Evolutionary conservation across 2,888 invertebrate genomes (phyloP), one percentile per base, ranked within the genome.

Genomic region (Leptopilina syphax): DNA sequence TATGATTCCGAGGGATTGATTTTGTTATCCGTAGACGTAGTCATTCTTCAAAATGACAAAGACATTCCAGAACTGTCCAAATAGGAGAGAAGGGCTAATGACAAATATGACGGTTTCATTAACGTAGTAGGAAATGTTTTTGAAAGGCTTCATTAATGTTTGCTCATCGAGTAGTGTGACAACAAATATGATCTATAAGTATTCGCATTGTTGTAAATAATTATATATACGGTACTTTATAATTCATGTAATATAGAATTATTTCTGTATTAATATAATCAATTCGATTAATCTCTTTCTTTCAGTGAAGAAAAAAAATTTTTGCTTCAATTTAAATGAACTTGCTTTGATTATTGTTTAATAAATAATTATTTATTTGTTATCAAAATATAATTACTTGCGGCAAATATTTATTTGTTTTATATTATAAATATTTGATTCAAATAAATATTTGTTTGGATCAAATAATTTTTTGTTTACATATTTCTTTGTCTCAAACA

Each of bases 51-150:
- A 57, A 47, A 73, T 73, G 57, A 73, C 34, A 57, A 54, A 73
- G 27, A 54, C n/a, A 73, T 57, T 73, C 41, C 73, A 73, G 34
- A 73, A 73, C 41, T 57, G 73, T 73, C 73, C 57, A 73, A 73
- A 73, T 54, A 73, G 13, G 47, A 9, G 41, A 34, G 73, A 57
- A 27, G 54, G 70, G 54, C 54, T 70, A 50, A 70, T 70, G 70
- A 73, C 57, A 57, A 54, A 34, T 34, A n/a, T 57, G 73, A 57
- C 57, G n/a, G 34, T 73, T 73, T 57, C n/a, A 73, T 73, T 73
- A 57, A 63, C 50, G 54, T 70, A 54, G 7, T 34, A 8, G 57
- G 41, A 73, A 41, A 41, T 73, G 57, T 73, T 73, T 57, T 54
- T 34, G 57, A 10, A 73, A 8, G 34, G 73, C 73, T 73, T 57